Evolutionary conservation across 1,140 invertebrate species (phyloP), one percentile per base, ranked within the genome.

Genomic region (Drosophila funebris): DNA sequence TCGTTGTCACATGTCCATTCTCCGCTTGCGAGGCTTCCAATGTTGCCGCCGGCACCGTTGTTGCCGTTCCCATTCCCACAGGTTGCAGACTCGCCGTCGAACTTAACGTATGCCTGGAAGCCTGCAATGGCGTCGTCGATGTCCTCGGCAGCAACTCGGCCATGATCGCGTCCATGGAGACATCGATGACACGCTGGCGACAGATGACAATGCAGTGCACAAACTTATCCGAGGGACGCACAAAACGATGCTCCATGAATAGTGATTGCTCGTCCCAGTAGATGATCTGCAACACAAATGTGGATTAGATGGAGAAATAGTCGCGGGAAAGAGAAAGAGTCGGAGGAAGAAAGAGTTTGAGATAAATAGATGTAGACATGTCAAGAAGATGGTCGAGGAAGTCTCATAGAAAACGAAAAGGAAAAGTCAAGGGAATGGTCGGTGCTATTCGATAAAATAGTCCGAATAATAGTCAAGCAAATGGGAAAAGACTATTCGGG

Each of bases 201-300:
- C 95, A 96, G 50, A 96, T 93, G 20, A 95, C 96, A 29, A 97
- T 96, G 8, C 96, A 96, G 81, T 96, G 94, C 5, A 97, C 93
- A 88, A 97, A 97, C 24, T 95, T 94, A 62, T 97, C 96, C 16
- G 93, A 93, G 1, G 93, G 93, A 0, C 95, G 95, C n/a, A 96
- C 93, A 80, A 98, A 96, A 57, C 95, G 94, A 91, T 97, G 97
- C 88, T 97, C 96, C 94, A 97, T 95, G 85, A 96, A 97, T 16
- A 97, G 94, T 13, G 95, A 95, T 85, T 95, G 95, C 18, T 96
- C 95, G 78, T 97, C 96, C 96, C 96, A 97, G 90, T 96, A 97
- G 41, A 97, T 94, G 22, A 96, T 94, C 95, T 91, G 37, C 7
- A 62, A 46, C 1, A 0, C 4, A 36, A 6, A 33, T 9, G 2